Base-by-base conservation (phyloP, 2,888 invertebrate genomes). In the Lordiphosa andalusiaca region DNA sequence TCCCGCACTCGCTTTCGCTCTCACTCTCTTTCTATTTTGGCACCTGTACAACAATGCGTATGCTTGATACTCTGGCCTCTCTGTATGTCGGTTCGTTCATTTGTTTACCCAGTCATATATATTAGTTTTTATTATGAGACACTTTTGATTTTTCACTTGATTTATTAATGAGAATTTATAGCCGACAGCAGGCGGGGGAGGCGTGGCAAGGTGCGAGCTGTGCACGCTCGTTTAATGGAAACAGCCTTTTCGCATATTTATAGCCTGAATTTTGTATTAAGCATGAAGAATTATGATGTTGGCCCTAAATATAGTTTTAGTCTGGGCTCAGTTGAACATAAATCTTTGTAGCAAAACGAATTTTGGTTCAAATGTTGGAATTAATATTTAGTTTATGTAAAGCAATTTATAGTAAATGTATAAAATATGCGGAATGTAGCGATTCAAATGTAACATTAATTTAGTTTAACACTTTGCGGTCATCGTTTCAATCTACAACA, bases 101-200 rank as follows among this genome's bases (percentile, higher is more conserved):
- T 37, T 61, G 54, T 50, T 62, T 66, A 70, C 61, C 57, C 55
- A 70, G 52, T 36, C 39, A 36, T 57, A 46, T 66, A 51, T 68
- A 67, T 69, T 61, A 62, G 71, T 56, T 65, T 71, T 61, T 70
- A 69, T 75, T 69, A 69, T 77, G 71, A 69, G 57, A 81, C 67
- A 75, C 73, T 85, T 83, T 76, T 80, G 77, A 83, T 82, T 84
- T 85, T 84, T 69, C 70, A 73, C 80, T 74, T 82, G 81, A 86
- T 86, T 83, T 83, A 84, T 86, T 84, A 82, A 71, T 71, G 70
- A 65, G 66, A 75, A 78, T 72, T 80, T 82, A 73, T 81, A 66
- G 71, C 61, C 55, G 73, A 58, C 59, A 59, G 56, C 59, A 59
- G 56, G 37, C 46, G 63, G 56, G 33, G 46, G 19, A 25, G 23